Conservation (phyloP, 92 coral and sea anemone species). For the Parazoanthus atlanticus region DNA sequence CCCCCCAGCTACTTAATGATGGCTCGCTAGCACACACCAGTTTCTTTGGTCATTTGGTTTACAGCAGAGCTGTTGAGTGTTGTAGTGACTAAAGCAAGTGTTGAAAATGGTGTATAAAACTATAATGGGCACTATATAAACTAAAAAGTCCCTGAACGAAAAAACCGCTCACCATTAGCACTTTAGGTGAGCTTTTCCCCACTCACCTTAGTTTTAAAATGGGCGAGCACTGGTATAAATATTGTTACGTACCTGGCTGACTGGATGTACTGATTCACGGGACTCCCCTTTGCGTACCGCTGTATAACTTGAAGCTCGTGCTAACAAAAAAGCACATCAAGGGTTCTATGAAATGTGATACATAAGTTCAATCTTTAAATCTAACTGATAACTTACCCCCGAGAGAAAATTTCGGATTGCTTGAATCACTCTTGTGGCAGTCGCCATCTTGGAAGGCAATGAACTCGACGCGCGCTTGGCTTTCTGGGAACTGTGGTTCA, state of each 20-base stretch:
- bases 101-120: too few species aligned
- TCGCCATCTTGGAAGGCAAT: slow-evolving; percentile 77
- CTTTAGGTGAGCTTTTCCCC: neutral
- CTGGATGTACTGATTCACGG: slow-evolving; percentile 27
- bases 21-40: too few species aligned
- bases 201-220: too few species aligned
- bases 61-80: too few species aligned
- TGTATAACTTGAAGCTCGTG: slow-evolving; percentile 33
- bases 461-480: slow-evolving; percentile 16
- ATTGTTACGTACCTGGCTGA: slow-evolving; percentile 15
- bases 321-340: neutral
- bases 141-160: too few species aligned
- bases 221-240: neutral
- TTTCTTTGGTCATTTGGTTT: too few species aligned
- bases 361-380: neutral
- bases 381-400: slow-evolving; percentile 64
- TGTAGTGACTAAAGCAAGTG: too few species aligned
- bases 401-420: slow-evolving; percentile 74
- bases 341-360: neutral
- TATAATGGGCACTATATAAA: too few species aligned
- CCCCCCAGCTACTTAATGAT: too few species aligned
- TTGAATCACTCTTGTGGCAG: slow-evolving; percentile 74
- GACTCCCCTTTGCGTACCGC: slow-evolving; percentile 37
- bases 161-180: too few species aligned
- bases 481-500: slow-evolving; percentile 31